Base-by-base conservation (phyloP, 2,888 invertebrate genomes). In the Physocephala rufipes region DNA sequence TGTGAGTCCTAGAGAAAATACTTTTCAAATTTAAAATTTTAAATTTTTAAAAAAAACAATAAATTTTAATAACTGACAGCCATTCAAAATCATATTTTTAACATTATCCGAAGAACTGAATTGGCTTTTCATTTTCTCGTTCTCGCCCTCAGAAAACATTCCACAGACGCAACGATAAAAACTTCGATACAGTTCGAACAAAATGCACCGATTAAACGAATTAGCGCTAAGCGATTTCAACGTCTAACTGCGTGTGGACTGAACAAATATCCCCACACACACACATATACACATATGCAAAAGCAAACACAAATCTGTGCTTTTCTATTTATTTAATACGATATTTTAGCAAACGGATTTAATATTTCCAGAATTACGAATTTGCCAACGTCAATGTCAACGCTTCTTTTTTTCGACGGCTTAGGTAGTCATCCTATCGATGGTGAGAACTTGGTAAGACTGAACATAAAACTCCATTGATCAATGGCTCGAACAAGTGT, bases 41-140 rank as follows among this genome's bases (percentile, higher is more conserved):
- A n/a, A n/a, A n/a, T n/a, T n/a, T n/a, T 36, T 36, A 36, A 9
- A 36, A 36, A 36, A 9, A 36, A 36, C 5, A 36, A 36, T 7
- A 36, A 7, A 4, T 7, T 36, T 36, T 36, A 36, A 9, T 9
- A 36, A 9, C 5, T 36, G 9, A 13, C 19, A 36, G 19, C 4
- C 12, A 19, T 61, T 61, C 66, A 78, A 61, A 61, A 73, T 68
- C 73, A 72, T 75, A 77, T 78, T 75, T 78, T 74, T 78, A n/a
- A n/a, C n/a, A n/a, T n/a, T n/a, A 55, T 58, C 26, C 26, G 26
- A 13, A 9, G 4, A 28, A 9, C 15, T 58, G 28, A 26, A 24
- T 64, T 67, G 73, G 72, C 67, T 75, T 70, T 71, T 66, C 76
- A 24, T 71, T 73, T 71, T 78, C 75, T 76, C 79, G 79, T 77